Conservation (phyloP, 1,140 invertebrate species). For the Aphidius ervi region DNA sequence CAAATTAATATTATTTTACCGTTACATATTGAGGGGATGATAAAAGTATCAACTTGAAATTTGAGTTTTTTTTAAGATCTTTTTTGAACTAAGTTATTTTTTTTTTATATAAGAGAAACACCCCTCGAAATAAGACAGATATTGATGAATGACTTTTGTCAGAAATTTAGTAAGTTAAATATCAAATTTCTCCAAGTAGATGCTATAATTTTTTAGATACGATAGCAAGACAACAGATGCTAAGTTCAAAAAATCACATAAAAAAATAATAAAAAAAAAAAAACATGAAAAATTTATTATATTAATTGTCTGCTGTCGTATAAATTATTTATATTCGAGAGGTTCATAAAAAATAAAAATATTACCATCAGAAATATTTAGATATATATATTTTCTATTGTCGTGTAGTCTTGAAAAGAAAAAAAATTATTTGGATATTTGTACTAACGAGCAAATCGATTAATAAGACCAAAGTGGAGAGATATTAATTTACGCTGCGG, state of each 20-base stretch:
- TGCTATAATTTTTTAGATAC: slow-evolving; percentile 4
- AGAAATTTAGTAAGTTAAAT: slow-evolving; percentile 6
- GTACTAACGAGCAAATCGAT: slow-evolving; percentile 27
- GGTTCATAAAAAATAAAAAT: neutral
- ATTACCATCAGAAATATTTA: neutral
- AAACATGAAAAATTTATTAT: neutral
- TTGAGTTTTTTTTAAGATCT: no score
- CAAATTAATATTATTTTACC: no score
- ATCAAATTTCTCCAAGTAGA: slow-evolving; percentile 15
- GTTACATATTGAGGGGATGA: no score
- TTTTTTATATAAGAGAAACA: neutral
- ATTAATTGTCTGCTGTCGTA: no score
- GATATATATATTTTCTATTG: neutral
- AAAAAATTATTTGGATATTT: neutral
- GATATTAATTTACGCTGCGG: slow-evolving; percentile 27
- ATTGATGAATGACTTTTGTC: slow-evolving; percentile 16
- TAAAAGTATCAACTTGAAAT: no score
- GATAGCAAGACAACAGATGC: slow-evolving; percentile 10
- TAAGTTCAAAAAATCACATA: slow-evolving; percentile 4
- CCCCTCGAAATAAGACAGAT: slow-evolving; percentile 5
- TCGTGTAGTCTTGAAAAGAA: neutral
- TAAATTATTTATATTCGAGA: no score
- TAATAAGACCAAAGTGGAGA: slow-evolving; percentile 20
- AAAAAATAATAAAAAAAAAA: neutral
- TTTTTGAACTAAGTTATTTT: neutral